These are phyloP conservation scores for Rhagium mordax DNA, from an alignment of 2,888 invertebrate genomes.

Conservation along the genomic window DNA sequence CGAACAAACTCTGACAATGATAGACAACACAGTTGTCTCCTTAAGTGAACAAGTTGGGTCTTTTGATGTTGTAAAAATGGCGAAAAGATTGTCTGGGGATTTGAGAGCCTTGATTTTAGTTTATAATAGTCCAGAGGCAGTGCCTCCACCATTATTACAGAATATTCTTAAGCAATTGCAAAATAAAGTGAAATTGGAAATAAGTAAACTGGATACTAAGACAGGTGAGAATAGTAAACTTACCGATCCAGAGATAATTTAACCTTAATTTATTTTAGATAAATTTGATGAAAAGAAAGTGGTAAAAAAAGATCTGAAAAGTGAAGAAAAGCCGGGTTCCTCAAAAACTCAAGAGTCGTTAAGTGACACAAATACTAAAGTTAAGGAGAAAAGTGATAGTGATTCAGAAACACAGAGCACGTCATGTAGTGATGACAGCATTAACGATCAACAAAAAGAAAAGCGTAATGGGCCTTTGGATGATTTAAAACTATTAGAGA, in stretches of 20 bases:
- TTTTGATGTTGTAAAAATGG: slow-evolving; percentile 71
- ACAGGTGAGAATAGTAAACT: slow-evolving; percentile 55
- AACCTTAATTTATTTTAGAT: slow-evolving; percentile 41
- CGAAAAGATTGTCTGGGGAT: slow-evolving; percentile 73
- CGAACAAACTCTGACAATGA: slow-evolving; percentile 75
- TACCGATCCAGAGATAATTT: neutral
- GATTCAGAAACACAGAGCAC: slow-evolving; percentile 64
- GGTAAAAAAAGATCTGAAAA: slow-evolving; percentile 38
- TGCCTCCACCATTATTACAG: slow-evolving; percentile 63
- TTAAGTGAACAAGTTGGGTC: slow-evolving; percentile 72
- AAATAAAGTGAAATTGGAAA: slow-evolving; percentile 62
- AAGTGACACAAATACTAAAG: slow-evolving; percentile 37
- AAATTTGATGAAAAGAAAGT: slow-evolving; percentile 47
- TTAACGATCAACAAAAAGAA: slow-evolving; percentile 57
- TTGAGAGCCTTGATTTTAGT: slow-evolving; percentile 75
- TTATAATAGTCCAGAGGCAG: slow-evolving; percentile 70
- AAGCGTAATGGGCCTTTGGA: slow-evolving; percentile 59
- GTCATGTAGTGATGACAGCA: slow-evolving; percentile 60
- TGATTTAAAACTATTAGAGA: slow-evolving; percentile 65
- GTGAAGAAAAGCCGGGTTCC: slow-evolving; percentile 59
- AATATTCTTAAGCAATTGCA: slow-evolving; percentile 65
- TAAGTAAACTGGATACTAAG: slow-evolving; percentile 58
- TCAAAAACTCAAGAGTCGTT: slow-evolving; percentile 55
- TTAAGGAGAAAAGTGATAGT: slow-evolving; percentile 58
- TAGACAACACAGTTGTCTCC: slow-evolving; percentile 77